A percentile compares a stretch with the other conserved stretches of the same genome.
These are phyloP conservation scores for Myotis davidii DNA, from an alignment of 2,113 vertebrate species.

Conservation along the genomic window DNA sequence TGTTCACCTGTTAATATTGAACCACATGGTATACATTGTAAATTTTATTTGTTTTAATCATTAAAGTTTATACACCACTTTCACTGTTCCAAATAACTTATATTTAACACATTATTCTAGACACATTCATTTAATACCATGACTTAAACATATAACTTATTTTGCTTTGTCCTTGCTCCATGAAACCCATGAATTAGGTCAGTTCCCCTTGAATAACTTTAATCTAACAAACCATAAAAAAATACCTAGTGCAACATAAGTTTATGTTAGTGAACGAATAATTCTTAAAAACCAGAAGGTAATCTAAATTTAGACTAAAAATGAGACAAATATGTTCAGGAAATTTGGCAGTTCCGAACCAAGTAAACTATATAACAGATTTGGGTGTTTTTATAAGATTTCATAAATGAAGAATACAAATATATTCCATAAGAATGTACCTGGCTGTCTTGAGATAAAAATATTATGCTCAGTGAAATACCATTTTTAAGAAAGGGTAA, in stretches of 20 bases:
- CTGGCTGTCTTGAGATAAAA: not conserved
- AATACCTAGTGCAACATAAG: not conserved
- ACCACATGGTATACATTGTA: not conserved
- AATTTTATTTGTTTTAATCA: not conserved
- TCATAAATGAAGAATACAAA: not conserved
- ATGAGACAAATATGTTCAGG: not conserved
- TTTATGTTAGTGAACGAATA: not conserved
- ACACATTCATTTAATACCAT: not conserved
- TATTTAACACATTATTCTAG: not conserved
- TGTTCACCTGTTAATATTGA: not conserved
- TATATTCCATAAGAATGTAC: not conserved
- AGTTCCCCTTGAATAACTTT: not conserved
- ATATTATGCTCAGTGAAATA: not conserved
- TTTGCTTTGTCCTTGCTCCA: not conserved
- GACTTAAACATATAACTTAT: not conserved
- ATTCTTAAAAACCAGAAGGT: not conserved
- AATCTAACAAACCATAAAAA: not conserved
- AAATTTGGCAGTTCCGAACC: not conserved
- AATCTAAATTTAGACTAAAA: not conserved
- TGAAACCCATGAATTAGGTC: not conserved
- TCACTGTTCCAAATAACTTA: not conserved
- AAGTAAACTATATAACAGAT: not conserved
- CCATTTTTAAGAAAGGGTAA: not conserved
- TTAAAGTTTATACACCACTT: not conserved
- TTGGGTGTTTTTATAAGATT: not conserved